Evolutionary conservation across 30 jellyfish, hydroid and myxozoan genomes (phyloP).

Genomic region (Aurelia aurita complex sp. Pacific): DNA sequence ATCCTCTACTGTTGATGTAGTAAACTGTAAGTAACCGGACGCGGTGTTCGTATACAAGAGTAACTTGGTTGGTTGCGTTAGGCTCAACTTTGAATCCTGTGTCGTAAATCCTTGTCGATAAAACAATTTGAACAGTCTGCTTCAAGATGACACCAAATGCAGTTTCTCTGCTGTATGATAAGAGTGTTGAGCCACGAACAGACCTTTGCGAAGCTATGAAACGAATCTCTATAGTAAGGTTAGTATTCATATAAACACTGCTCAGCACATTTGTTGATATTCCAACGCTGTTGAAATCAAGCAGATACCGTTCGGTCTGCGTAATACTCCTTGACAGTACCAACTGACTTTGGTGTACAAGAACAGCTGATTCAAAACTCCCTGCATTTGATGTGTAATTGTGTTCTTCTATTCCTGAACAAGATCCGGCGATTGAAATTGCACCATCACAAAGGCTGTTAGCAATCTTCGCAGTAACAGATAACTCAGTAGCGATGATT

Average conservation of each 20-base stretch:
- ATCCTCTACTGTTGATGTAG: conserved; percentile 46
- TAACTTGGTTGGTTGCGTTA: conserved; percentile 46
- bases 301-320: background rate
- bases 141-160: conserved; percentile 38
- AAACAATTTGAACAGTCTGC: conserved; percentile 42
- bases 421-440: conserved; percentile 48
- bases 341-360: conserved; percentile 10
- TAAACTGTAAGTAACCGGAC: conserved; percentile 17
- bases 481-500: conserved; percentile 21
- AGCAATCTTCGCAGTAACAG: conserved; percentile 21
- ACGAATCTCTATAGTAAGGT: conserved; percentile 44
- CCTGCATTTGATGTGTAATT: conserved; percentile 6
- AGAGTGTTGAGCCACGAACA: conserved; percentile 17
- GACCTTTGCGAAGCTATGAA: conserved; percentile 26
- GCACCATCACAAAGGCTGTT: conserved; percentile 27
- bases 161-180: conserved; percentile 39
- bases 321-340: background rate
- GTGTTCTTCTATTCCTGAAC: background rate
- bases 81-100: conserved; percentile 43
- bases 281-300: conserved; percentile 49
- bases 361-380: conserved; percentile 16
- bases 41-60: conserved; percentile 27
- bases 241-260: conserved; percentile 5
- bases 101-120: conserved; percentile 23
- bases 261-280: conserved; percentile 53